These are phyloP conservation scores for Cyclina sinensis DNA, from an alignment of 1,140 invertebrate genomes.

Conservation along the genomic window DNA sequence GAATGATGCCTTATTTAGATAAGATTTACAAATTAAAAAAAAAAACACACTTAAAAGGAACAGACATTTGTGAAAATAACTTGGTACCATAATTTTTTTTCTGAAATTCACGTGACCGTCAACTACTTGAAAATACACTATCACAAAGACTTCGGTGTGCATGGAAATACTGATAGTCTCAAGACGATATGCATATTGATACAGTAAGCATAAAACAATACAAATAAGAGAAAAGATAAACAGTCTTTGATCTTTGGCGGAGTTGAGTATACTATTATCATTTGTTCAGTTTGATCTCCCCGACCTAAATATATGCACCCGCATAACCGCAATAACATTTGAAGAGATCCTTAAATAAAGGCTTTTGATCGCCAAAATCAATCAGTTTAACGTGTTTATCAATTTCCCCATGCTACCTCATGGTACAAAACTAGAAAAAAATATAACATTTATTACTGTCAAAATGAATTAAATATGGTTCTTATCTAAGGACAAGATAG, in stretches of 20 bases:
- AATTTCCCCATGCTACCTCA: background rate
- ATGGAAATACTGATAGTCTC: background rate
- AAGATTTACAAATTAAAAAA: background rate
- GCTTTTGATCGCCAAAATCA: background rate
- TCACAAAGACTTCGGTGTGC: background rate
- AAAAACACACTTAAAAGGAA: background rate
- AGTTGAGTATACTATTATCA: slow-evolving; percentile 7
- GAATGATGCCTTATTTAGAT: background rate
- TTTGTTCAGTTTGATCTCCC: slow-evolving; percentile 23
- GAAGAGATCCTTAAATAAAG: slow-evolving; percentile 15
- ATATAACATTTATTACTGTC: slow-evolving; percentile 16
- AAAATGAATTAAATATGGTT: background rate
- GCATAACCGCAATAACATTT: background rate
- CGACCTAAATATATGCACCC: slow-evolving; percentile 29
- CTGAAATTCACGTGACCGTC: background rate
- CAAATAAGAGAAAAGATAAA: slow-evolving; percentile 46
- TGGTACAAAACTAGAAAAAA: background rate
- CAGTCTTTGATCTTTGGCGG: background rate
- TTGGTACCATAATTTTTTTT: background rate
- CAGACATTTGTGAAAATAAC: background rate
- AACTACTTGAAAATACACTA: background rate
- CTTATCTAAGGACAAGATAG: slow-evolving; percentile 29
- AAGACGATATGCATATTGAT: background rate
- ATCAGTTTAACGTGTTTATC: background rate
- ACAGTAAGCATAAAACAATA: slow-evolving; percentile 29